Evolutionary conservation across 2,797 vertebrate species (phyloP).

Genomic region (Apogon talboti): DNA sequence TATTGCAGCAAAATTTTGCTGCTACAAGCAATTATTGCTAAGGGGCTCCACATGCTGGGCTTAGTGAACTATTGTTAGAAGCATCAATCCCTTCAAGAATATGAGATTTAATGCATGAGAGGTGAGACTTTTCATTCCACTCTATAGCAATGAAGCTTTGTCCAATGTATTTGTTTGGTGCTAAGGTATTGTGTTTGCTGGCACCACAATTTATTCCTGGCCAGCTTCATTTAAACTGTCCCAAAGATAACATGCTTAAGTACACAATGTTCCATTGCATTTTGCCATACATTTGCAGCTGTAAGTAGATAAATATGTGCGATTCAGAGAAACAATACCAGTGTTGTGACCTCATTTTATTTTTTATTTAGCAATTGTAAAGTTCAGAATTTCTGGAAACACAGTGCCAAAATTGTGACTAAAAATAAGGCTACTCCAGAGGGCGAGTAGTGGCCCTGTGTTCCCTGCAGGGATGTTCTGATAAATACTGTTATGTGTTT

Average conservation of each 20-base stretch:
- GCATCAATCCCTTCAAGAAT: constrained; percentile 73
- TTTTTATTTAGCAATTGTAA: constrained; percentile 24
- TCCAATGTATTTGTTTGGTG: constrained; percentile 65
- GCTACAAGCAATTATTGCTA: constrained; percentile 78
- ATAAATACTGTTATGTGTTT: constrained; percentile 26
- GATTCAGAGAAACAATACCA: constrained; percentile 48
- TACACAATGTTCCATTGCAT: constrained; percentile 42
- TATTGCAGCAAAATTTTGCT: constrained; percentile 66
- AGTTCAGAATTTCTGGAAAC: constrained; percentile 15
- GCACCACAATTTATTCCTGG: constrained; percentile 65
- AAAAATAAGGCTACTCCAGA: background rate
- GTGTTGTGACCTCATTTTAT: constrained; percentile 21
- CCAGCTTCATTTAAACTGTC: constrained; percentile 65
- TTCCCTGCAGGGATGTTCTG: background rate
- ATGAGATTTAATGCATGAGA: constrained; percentile 75
- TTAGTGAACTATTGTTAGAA: constrained; percentile 77
- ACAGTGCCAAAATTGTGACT: background rate
- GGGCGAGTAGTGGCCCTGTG: background rate
- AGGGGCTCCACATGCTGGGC: constrained; percentile 62
- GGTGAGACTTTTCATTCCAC: constrained; percentile 74
- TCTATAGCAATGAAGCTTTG: constrained; percentile 62
- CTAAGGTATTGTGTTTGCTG: constrained; percentile 64
- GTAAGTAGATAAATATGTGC: constrained; percentile 12
- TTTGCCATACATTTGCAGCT: constrained; percentile 43
- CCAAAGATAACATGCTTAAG: constrained; percentile 60